These are phyloP conservation scores for Sialis lutaria DNA, from an alignment of 2,888 invertebrate species.

Conservation along the genomic window DNA sequence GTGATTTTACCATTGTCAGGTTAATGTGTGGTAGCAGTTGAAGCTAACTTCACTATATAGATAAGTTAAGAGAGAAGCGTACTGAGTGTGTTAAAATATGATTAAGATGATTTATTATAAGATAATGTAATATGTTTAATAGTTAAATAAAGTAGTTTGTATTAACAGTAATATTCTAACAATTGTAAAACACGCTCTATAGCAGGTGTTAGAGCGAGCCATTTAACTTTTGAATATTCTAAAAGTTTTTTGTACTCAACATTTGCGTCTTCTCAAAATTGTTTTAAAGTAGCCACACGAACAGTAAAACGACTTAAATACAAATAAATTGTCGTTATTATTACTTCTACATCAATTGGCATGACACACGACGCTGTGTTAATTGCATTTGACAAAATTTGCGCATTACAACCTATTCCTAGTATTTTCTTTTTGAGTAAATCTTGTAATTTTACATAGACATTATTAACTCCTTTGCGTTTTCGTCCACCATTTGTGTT, in stretches of 20 bases:
- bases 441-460: constrained; percentile 10
- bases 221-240: constrained; percentile 13
- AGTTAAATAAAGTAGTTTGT: no score
- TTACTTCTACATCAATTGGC: constrained; percentile 13
- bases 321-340: constrained; percentile 12
- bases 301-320: constrained; percentile 14
- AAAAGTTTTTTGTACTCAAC: constrained; percentile 13
- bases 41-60: no score
- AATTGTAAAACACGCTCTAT: constrained; percentile 12
- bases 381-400: constrained; percentile 12
- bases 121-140: no score
- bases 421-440: constrained; percentile 5
- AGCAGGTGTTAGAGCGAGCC: constrained; percentile 13
- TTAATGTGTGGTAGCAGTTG: no score
- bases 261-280: constrained; percentile 12
- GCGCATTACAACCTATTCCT: constrained; percentile 14
- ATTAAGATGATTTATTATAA: no score
- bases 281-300: constrained; percentile 12
- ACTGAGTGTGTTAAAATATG: no score
- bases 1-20: no score
- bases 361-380: constrained; percentile 9
- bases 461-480: constrained; percentile 11
- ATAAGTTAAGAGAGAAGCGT: no score
- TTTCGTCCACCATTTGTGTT: constrained; percentile 13
- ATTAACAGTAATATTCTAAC: no score